Conservation (phyloP, 2,888 invertebrate genomes). For the Yponomeuta malinellus region DNA sequence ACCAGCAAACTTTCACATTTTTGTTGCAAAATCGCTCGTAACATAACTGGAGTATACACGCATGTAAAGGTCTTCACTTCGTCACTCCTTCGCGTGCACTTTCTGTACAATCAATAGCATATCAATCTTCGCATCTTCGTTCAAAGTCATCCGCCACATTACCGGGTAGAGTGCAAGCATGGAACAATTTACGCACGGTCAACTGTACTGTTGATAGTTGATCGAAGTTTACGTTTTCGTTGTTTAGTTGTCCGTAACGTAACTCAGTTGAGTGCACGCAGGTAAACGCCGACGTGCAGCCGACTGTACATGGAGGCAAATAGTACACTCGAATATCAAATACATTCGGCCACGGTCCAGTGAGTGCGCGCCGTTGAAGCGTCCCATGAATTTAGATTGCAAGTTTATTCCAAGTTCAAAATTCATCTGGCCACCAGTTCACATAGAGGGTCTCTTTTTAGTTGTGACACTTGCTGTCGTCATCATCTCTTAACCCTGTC, state of each 20-base stretch:
- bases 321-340: background rate
- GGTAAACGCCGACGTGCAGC: background rate
- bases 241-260: no score
- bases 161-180: no score
- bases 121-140: no score
- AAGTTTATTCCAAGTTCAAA: slow-evolving; percentile 64
- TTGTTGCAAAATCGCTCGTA: no score
- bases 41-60: no score
- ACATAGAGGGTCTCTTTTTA: background rate
- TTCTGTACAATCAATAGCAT: no score
- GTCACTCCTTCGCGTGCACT: no score
- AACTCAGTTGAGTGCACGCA: background rate
- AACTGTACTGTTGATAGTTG: background rate
- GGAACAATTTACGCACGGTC: background rate
- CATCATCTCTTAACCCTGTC: background rate
- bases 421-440: slow-evolving; percentile 35
- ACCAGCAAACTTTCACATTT: no score
- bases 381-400: slow-evolving; percentile 67
- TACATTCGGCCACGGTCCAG: background rate
- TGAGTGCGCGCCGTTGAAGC: background rate
- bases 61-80: no score
- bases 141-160: no score
- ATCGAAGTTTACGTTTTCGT: no score
- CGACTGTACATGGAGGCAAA: background rate
- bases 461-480: background rate